These are phyloP conservation scores for Xenotilapia longispinis DNA, from an alignment of 2,113 vertebrate genomes.

Conservation along the genomic window DNA sequence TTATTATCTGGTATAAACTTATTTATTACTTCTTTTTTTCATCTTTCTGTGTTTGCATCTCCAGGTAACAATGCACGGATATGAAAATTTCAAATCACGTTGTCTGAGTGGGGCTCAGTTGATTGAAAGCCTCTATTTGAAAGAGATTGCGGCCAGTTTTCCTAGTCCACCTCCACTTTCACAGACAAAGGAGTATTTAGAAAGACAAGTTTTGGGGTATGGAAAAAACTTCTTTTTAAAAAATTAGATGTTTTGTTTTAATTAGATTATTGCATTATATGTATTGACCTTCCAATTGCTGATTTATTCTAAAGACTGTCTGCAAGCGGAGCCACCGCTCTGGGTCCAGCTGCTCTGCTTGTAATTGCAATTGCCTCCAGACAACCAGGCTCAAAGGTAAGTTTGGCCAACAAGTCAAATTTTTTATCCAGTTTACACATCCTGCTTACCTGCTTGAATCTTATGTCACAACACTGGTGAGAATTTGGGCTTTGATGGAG, in stretches of 20 bases:
- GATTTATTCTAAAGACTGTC: constrained; percentile 41
- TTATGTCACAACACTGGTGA: neutral
- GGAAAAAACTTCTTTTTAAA: fast-evolving
- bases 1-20: neutral
- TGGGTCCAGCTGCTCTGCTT: constrained; percentile 72
- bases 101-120: constrained; percentile 32
- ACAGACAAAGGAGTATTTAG: constrained; percentile 39
- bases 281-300: neutral
- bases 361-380: constrained; percentile 69
- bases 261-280: neutral
- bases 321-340: constrained; percentile 64
- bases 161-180: constrained; percentile 55
- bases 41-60: neutral
- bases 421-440: neutral
- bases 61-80: constrained; percentile 63
- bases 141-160: constrained; percentile 32
- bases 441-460: neutral
- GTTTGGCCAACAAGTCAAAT: neutral
- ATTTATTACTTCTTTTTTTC: neutral
- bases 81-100: constrained; percentile 1
- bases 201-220: constrained; percentile 56
- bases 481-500: neutral
- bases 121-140: constrained; percentile 39
- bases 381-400: constrained; percentile 72
- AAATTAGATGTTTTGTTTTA: fast-evolving